These are phyloP conservation scores for Tetranychus truncatus DNA, from an alignment of 2,888 invertebrate species.

Conservation along the genomic window DNA sequence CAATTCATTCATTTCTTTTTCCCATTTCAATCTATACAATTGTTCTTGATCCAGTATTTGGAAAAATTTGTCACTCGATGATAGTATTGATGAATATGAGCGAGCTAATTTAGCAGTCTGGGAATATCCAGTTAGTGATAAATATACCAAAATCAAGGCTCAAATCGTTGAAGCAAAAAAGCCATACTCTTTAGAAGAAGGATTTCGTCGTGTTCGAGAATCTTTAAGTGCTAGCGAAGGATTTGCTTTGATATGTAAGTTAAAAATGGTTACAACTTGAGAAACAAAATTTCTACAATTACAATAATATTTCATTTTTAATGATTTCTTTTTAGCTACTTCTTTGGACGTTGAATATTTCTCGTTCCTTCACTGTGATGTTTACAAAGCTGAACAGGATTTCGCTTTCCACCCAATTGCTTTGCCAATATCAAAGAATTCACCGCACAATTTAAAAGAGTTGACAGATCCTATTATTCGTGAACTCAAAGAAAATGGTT, in stretches of 20 bases:
- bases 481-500: constrained; percentile 72
- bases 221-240: background rate
- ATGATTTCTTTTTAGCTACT: constrained; percentile 43
- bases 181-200: constrained; percentile 7
- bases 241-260: constrained; percentile 8
- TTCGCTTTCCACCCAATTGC: constrained; percentile 94
- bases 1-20: background rate
- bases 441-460: constrained; percentile 67
- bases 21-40: background rate
- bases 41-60: constrained; percentile 45
- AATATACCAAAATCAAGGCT: constrained; percentile 9
- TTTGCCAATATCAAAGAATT: constrained; percentile 80
- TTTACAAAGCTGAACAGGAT: constrained; percentile 83
- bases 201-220: background rate
- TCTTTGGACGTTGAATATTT: constrained; percentile 74
- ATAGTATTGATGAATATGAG: constrained; percentile 70
- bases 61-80: constrained; percentile 93
- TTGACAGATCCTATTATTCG: constrained; percentile 85
- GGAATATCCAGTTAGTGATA: constrained; percentile 40
- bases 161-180: constrained; percentile 6
- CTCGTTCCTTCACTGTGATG: constrained; percentile 61
- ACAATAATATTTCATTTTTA: too few species aligned
- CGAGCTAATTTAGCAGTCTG: constrained; percentile 86
- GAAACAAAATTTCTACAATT: background rate
- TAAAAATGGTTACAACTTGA: background rate